Evolutionary conservation across 2,797 vertebrate species (phyloP), one percentile per base, ranked within the genome.

Genomic region (Emys orbicularis): DNA sequence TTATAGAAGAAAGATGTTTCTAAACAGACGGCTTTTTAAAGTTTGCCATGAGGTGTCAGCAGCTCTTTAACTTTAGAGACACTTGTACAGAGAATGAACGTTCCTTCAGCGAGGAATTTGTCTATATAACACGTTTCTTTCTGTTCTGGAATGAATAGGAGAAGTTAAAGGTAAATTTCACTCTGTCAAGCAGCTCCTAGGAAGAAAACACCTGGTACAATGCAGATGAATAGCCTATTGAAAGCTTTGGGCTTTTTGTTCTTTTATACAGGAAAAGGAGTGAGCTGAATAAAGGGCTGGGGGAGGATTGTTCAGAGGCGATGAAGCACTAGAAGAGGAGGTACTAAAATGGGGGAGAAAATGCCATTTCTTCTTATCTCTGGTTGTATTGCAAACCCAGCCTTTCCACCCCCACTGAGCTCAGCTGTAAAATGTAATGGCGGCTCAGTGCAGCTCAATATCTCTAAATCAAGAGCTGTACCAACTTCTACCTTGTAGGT

Each of bases 141-240:
- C 83, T 89, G 49, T 4, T 0, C 44, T 80, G 89, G n/a, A 52
- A 80, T 95, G 83, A 57, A 50, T 16, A 34, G 83, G 86, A 93
- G 76, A 81, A 92, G 90, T 87, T 80, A 72, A 90, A 94, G 86
- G 89, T 50, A 95, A 97, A 87, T 81, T 93, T 88, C 31, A 5
- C 19, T 81, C 15, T 74, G 54, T 0, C 68, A 49, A 65, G 47
- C 83, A 74, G 87, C 84, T 49, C 1, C 16, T 0, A 3, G 37
- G 90, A 52, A 76, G 83, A 53, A 37, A 37, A 68, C 56, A 81
- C 1, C 6, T 77, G 88, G 57, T 23, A 5, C 79, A 82, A 54
- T 8, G 79, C 92, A 94, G 93, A 90, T 89, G 89, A 56, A 83
- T 10, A 4, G 76, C 89, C 95, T 68, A 0, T 0, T 74, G n/a